Percentiles rank a stretch among this genome's conserved stretches.
phyloP scores from a whole-genome alignment of 2,113 vertebrate species.

The Perca flavescens region DNA sequence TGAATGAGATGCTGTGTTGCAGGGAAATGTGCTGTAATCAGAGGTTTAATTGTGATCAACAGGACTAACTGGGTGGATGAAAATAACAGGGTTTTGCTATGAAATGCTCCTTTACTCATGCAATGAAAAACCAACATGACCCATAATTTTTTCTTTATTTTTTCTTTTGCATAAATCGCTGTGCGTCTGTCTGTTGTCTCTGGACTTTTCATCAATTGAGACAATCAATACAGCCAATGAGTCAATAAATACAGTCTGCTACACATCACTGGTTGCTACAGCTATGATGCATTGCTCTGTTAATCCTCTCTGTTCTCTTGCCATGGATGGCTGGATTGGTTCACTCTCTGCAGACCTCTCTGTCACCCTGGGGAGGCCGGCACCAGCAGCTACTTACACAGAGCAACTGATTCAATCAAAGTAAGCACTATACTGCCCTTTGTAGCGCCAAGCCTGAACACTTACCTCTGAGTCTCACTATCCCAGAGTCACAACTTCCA shows the following conservation, averaged over 20 bases:
- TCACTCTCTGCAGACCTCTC: conserved; percentile 71
- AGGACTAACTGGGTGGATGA: conserved; percentile 15
- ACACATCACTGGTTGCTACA: conserved; percentile 69
- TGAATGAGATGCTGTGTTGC: conserved; percentile 51
- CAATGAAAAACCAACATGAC: conserved; percentile 53
- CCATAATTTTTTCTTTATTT: conserved; percentile 42
- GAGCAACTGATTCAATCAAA: conserved; percentile 85
- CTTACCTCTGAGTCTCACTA: conserved; percentile 69
- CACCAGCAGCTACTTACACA: conserved; percentile 81
- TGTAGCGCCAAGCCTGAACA: conserved; percentile 73
- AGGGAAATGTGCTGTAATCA: conserved; percentile 62
- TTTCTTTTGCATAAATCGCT: conserved; percentile 48
- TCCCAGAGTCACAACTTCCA: conserved; percentile 75
- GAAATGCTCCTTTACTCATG: conserved; percentile 60
- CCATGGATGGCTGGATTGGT: conserved; percentile 74
- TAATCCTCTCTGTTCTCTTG: conserved; percentile 70
- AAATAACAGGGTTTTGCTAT: conserved; percentile 70
- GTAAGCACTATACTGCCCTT: conserved; percentile 79
- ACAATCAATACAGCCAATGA: conserved; percentile 84
- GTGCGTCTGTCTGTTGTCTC: conserved; percentile 72
- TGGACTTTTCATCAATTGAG: conserved; percentile 79
- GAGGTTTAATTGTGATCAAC: conserved; percentile 46
- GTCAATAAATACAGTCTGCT: conserved; percentile 83
- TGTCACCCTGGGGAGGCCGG: conserved; percentile 77
- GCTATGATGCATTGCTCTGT: conserved; percentile 78